Evolutionary conservation across 2,113 vertebrate species (phyloP).

Genomic region (Ochotona princeps): DNA sequence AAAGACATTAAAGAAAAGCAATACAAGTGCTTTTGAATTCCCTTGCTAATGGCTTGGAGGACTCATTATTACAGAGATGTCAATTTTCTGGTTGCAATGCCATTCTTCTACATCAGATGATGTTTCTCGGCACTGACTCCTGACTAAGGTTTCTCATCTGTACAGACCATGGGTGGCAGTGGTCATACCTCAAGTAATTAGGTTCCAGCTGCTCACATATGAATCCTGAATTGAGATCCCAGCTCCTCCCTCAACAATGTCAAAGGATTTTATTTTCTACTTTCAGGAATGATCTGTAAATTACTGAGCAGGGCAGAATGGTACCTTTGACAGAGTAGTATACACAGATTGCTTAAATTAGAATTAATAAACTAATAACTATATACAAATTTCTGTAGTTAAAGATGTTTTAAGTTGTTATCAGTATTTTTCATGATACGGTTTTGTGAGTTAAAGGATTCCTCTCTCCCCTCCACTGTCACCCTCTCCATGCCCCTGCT

Average conservation of each 20-base stretch:
- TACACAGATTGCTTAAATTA: neutral
- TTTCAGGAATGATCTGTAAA: neutral
- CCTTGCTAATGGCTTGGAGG: neutral
- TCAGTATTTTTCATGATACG: too few species aligned
- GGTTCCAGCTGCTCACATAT: too few species aligned
- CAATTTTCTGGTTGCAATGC: neutral
- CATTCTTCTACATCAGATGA: too few species aligned
- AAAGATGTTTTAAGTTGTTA: neutral
- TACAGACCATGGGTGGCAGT: too few species aligned
- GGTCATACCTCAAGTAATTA: too few species aligned
- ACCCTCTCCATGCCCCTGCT: too few species aligned
- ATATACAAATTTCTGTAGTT: neutral
- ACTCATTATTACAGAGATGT: neutral
- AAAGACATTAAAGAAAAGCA: neutral
- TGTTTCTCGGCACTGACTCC: too few species aligned
- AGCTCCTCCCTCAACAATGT: neutral
- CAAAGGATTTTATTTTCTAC: neutral
- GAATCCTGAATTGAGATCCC: too few species aligned
- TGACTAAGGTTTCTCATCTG: too few species aligned
- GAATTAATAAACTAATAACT: neutral
- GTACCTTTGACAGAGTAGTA: neutral
- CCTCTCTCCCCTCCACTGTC: too few species aligned
- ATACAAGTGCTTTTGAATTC: neutral
- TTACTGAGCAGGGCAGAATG: neutral
- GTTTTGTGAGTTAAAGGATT: too few species aligned